Conservation (phyloP, 1,140 invertebrate genomes). For the Drosophila mauritiana region DNA sequence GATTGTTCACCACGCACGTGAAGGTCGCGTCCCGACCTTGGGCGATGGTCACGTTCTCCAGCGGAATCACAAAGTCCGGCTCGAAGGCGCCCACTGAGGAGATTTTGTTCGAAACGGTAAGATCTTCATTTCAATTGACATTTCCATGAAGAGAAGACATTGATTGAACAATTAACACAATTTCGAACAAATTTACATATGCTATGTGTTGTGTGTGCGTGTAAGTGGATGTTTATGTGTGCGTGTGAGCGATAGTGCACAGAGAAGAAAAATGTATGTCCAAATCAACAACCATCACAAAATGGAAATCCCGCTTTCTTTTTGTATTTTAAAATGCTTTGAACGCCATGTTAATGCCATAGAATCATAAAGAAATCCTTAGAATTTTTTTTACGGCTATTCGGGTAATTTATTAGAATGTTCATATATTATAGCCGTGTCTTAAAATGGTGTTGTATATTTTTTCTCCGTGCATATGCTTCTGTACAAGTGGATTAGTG, state of each 20-base stretch:
- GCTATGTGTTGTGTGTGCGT: slow-evolving; percentile 4
- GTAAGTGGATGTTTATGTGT: background rate
- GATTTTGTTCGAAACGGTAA: slow-evolving; percentile 84
- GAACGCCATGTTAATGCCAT: no score
- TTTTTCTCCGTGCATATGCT: background rate
- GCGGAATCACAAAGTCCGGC: slow-evolving; percentile 93
- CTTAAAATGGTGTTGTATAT: no score
- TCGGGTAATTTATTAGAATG: no score
- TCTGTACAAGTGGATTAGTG: background rate
- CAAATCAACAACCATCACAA: background rate
- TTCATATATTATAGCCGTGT: no score
- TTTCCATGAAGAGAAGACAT: slow-evolving; percentile 76
- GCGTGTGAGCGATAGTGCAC: background rate
- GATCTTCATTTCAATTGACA: slow-evolving; percentile 80
- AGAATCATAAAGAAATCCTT: no score
- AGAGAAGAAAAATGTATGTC: background rate
- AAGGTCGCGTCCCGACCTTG: slow-evolving; percentile 94
- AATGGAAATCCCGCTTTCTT: background rate
- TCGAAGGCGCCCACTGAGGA: slow-evolving; percentile 87
- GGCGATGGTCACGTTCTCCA: slow-evolving; percentile 94
- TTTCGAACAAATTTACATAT: slow-evolving; percentile 52
- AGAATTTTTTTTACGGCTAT: no score
- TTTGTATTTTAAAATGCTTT: no score
- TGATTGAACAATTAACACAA: slow-evolving; percentile 76
- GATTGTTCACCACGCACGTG: slow-evolving; percentile 95